Evolutionary conservation across 2,113 vertebrate genomes (phyloP), one percentile per base, ranked within the genome.

Genomic region (Haplotaxodon microlepis): DNA sequence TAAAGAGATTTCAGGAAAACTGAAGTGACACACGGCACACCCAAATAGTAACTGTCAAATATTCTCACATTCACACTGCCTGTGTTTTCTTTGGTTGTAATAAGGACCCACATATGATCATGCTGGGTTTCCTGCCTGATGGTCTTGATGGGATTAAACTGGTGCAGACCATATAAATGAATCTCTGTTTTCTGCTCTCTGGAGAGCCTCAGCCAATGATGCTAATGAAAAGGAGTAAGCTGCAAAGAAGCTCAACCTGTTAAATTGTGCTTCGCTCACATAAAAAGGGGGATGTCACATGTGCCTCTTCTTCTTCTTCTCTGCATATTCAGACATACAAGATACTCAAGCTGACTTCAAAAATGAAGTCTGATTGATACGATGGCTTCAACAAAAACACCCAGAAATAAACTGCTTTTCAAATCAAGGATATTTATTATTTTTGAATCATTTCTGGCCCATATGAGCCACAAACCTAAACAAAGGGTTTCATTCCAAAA

Each of bases 391-490:
- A 76, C 51, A 54, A 51, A 88, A 90, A 89, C 27, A 90, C 38
- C 54, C 57, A 66, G 12, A 88, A 51, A 87, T 14, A 3, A 83
- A 19, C 86, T 11, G 42, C 16, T 83, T 61, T 85, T 84, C 7
- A 80, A 71, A 36, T 53, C 9, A 84, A 34, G 54, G 34, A 87
- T n/a, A 51, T 94, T 94, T 92, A 92, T 94, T 61, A n/a, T 63
- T 42, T 84, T 76, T 8, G 4, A 31, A 9, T 78, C 16, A 78
- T 78, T 78, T 78, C 7, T 9, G 54, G 79, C 83, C 45, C 73
- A 5, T 10, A 27, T n/a, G 86, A 88, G 81, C 89, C 57, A 82
- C 42, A 86, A 84, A 85, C 81, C 9, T 29, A 86, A 82, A 86
- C 3, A 34, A 24, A 89, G 31, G n/a, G 4, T 81, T 82, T 89